Conservation (phyloP, 1,140 invertebrate genomes). For the Apolygus lucorum region DNA sequence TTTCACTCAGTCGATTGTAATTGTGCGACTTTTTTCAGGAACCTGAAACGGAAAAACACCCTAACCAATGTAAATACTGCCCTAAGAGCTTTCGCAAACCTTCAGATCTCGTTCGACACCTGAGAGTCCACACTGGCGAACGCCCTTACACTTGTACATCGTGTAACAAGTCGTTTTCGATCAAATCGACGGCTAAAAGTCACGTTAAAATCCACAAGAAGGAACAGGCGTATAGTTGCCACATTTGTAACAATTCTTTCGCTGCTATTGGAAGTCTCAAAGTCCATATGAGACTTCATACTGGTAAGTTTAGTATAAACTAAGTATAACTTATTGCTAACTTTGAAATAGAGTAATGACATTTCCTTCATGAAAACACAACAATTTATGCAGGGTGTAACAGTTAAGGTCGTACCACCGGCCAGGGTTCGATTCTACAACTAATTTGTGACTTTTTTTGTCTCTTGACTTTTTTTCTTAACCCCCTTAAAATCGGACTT, state of each 20-base stretch:
- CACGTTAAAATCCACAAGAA: constrained; percentile 48
- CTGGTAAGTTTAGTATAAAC: constrained; percentile 41
- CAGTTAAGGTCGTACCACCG: too few relatives aligned
- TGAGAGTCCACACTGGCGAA: constrained; percentile 56
- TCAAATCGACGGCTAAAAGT: constrained; percentile 57
- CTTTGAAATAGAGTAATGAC: too few relatives aligned
- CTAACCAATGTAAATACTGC: constrained; percentile 50
- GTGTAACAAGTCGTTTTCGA: constrained; percentile 56
- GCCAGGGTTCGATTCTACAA: too few relatives aligned
- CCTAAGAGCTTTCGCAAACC: constrained; percentile 46
- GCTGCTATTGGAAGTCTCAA: constrained; percentile 55
- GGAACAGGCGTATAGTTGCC: constrained; percentile 47
- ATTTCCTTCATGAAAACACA: too few relatives aligned
- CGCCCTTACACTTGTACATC: constrained; percentile 54
- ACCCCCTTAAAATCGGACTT: too few relatives aligned
- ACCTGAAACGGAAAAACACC: constrained; percentile 27
- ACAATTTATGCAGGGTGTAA: too few relatives aligned
- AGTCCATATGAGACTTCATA: constrained; percentile 62
- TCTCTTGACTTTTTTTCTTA: too few relatives aligned
- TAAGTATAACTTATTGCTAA: too few relatives aligned
- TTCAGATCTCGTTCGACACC: constrained; percentile 46
- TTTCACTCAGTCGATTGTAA: too few relatives aligned
- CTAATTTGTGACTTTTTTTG: too few relatives aligned
- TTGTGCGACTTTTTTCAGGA: too few relatives aligned
- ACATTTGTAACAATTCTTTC: constrained; percentile 50